Conservation (phyloP, 2,797 vertebrate genomes). For the Rhinophrynus dorsalis region DNA sequence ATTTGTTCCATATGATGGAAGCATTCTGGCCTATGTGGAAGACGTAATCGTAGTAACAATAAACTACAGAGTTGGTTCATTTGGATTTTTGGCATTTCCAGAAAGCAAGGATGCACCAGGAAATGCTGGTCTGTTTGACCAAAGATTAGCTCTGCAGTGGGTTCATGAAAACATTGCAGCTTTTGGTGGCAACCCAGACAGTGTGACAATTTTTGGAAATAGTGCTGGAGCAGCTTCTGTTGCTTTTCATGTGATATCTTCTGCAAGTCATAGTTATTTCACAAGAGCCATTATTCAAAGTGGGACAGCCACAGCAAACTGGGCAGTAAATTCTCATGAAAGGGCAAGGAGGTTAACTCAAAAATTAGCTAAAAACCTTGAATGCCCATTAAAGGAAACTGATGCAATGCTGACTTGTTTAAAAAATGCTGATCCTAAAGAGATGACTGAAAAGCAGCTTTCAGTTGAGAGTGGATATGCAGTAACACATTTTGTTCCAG, state of each 20-base stretch:
- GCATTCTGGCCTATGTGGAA: slow-evolving; percentile 65
- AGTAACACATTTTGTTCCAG: slow-evolving; percentile 54
- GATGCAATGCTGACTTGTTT: slow-evolving; percentile 62
- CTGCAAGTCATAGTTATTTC: slow-evolving; percentile 67
- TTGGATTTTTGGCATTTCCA: slow-evolving; percentile 72
- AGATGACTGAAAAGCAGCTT: slow-evolving; percentile 52
- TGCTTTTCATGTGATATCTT: slow-evolving; percentile 69
- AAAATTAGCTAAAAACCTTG: slow-evolving; percentile 56
- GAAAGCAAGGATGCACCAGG: slow-evolving; percentile 58
- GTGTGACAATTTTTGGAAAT: slow-evolving; percentile 73
- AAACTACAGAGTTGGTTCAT: slow-evolving; percentile 72
- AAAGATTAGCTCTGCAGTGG: slow-evolving; percentile 72
- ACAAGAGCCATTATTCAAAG: slow-evolving; percentile 71
- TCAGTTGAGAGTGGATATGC: neutral
- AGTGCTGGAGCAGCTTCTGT: slow-evolving; percentile 71
- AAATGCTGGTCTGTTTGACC: slow-evolving; percentile 71
- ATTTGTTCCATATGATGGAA: slow-evolving; percentile 67
- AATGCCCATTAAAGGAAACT: slow-evolving; percentile 55
- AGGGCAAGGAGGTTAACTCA: slow-evolving; percentile 58
- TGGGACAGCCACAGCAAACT: slow-evolving; percentile 62
- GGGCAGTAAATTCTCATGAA: slow-evolving; percentile 55
- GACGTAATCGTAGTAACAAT: slow-evolving; percentile 73
- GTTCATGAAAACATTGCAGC: slow-evolving; percentile 67
- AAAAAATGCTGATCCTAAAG: slow-evolving; percentile 45
- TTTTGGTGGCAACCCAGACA: slow-evolving; percentile 70